These are phyloP conservation scores for Nothoprocta pentlandii DNA, from an alignment of 2,113 vertebrate genomes.

Conservation along the genomic window DNA sequence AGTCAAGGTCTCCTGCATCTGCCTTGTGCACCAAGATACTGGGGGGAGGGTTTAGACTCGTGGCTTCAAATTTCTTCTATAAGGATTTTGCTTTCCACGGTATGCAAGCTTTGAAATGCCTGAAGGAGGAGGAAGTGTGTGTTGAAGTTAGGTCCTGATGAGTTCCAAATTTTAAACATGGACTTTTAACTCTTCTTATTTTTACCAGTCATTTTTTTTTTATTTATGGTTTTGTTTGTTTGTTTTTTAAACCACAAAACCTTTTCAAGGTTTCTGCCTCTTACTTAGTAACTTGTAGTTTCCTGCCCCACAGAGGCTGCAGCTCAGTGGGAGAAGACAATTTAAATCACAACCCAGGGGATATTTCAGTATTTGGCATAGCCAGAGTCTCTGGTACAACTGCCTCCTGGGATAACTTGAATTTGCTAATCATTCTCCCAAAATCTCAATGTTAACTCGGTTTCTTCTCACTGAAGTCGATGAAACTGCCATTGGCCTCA, in stretches of 20 bases:
- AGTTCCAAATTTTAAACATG: not conserved
- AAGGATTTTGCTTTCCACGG: not conserved
- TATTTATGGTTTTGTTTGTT: too few relatives aligned
- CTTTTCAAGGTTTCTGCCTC: not conserved
- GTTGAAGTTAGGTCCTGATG: not conserved
- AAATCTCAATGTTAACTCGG: not conserved
- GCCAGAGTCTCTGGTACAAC: not conserved
- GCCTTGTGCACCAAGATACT: accelerated
- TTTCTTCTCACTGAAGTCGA: not conserved
- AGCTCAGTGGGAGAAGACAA: not conserved
- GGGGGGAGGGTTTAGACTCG: not conserved
- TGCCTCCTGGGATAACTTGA: not conserved
- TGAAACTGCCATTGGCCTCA: not conserved
- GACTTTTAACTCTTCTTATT: not conserved
- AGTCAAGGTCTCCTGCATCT: not conserved
- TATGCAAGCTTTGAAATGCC: not conserved
- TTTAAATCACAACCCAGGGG: not conserved
- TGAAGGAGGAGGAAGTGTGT: not conserved
- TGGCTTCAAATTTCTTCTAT: not conserved
- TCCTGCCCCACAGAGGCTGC: not conserved
- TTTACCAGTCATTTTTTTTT: not conserved
- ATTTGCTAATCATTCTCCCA: not conserved
- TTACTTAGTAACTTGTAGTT: not conserved
- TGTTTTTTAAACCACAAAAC: too few relatives aligned
- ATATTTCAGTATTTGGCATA: not conserved